Conservation (phyloP, 2,113 vertebrate genomes). For the Pycnonotus jocosus region DNA sequence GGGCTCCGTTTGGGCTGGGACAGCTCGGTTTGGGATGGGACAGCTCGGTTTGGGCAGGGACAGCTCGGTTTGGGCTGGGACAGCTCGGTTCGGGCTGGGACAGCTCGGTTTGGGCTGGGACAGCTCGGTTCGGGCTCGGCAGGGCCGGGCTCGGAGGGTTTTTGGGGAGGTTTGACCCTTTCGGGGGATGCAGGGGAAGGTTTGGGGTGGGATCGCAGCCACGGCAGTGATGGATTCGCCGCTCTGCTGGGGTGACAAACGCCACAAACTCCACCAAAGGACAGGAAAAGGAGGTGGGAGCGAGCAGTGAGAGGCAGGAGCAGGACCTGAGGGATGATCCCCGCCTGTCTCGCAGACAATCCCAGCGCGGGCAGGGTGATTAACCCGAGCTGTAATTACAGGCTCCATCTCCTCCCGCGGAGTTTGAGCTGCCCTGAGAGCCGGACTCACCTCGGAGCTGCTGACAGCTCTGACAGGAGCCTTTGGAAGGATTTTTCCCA, state of each 20-base stretch:
- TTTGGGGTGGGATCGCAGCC: neutral
- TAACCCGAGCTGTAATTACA: neutral
- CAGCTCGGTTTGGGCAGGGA: too few species aligned
- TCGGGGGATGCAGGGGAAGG: neutral
- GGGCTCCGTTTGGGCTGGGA: neutral
- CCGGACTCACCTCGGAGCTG: neutral
- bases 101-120: fast-evolving
- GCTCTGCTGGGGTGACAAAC: neutral
- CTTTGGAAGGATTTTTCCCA: neutral
- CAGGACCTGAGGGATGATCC: neutral
- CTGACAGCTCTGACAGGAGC: neutral
- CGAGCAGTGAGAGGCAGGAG: neutral
- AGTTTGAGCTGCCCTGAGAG: neutral
- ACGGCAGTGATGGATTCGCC: fast-evolving
- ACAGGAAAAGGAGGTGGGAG: neutral
- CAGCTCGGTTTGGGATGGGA: fast-evolving
- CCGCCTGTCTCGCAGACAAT: neutral
- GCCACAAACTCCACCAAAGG: neutral
- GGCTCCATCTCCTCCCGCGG: neutral
- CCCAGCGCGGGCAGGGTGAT: neutral
- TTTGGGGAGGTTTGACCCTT: neutral
- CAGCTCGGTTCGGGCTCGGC: too few species aligned
- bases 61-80: fast-evolving
- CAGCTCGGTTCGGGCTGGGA: fast-evolving
- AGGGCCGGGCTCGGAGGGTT: neutral